Percentiles rank a stretch among this genome's conserved stretches.
Conservation (phyloP, 2,113 vertebrate genomes). For the Dromiciops gliroides region DNA sequence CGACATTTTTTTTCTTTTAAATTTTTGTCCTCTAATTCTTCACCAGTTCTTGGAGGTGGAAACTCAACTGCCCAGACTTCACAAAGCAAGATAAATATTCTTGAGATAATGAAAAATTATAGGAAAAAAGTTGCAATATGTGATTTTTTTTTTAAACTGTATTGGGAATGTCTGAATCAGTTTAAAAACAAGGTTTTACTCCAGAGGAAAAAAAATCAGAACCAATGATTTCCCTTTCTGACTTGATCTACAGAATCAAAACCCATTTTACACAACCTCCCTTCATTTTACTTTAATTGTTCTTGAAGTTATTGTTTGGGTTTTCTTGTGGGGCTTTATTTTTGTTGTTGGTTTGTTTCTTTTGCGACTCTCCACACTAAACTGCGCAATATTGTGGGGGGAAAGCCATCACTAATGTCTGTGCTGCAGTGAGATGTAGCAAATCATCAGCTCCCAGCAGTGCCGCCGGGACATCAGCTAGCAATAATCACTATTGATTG, state of each 20-base stretch:
- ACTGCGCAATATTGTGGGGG: constrained; percentile 85
- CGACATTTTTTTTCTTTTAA: constrained; percentile 19
- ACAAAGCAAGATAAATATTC: constrained; percentile 63
- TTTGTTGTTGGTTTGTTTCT: constrained; percentile 50
- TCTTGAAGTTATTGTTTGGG: constrained; percentile 74
- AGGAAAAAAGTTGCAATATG: constrained; percentile 74
- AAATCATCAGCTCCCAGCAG: constrained; percentile 79
- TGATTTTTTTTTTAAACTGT: constrained; percentile 64
- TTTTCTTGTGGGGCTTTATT: constrained; percentile 65
- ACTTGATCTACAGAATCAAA: constrained; percentile 74
- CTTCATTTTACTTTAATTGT: constrained; percentile 74
- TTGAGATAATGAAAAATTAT: constrained; percentile 47
- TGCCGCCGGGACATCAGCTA: constrained; percentile 83
- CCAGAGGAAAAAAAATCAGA: constrained; percentile 66
- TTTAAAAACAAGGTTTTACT: constrained; percentile 62
- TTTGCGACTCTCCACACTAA: constrained; percentile 90
- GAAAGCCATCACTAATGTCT: constrained; percentile 91
- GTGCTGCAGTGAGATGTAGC: constrained; percentile 88
- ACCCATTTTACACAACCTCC: constrained; percentile 73
- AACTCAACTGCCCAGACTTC: constrained; percentile 70
- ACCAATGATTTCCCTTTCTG: constrained; percentile 72
- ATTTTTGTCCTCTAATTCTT: constrained; percentile 50
- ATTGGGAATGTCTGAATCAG: constrained; percentile 74
- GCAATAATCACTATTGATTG: constrained; percentile 94
- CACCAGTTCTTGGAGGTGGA: constrained; percentile 68